Base-by-base conservation (phyloP, 2,888 invertebrate species). In the Dyspetes luteomarginatus region DNA sequence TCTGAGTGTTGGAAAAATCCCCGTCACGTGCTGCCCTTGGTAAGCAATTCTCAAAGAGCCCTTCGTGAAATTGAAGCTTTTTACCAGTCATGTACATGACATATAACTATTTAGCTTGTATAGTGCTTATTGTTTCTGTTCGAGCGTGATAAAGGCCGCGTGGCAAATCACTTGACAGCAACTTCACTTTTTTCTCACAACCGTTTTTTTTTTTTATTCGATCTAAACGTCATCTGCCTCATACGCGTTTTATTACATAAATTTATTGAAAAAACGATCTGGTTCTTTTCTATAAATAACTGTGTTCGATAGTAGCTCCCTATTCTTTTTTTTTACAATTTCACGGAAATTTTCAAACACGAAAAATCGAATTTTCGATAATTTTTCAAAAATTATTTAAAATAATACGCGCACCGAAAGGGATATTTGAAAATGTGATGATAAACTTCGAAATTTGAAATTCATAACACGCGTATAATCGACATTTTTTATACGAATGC, bases 21-120 rank as follows among this genome's bases (percentile, higher is more conserved):
- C 28, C 67, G 80, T 81, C 81, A 81, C 81, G 81, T 77, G 81
- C 62, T 72, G 48, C 30, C 36, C 45, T 48, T 28, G 81, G 76
- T 81, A 73, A 81, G 81, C 68, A 22, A 72, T 17, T 41, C 28
- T 26, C 7, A 24, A 55, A 12, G 50, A 9, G 50, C 52, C 69
- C 75, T 75, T 64, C 74, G 69, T 72, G 72, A 67, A 17, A 17
- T 52, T 12, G 17, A 7, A 41, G 58, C 52, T 71, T n/a, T n/a
- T 60, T 26, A 7, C 22, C 28, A 60, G 12, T 24, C 28, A 30
- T 69, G 43, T 22, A 15, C n/a, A n/a, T n/a, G 15, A 41, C 5
- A 7, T 43, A 5, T 48, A 15, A 2, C 17, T 50, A 22, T 2
- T 7, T 26, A 45, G 4, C 15, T 19, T 7, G 22, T 7, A 26